Evolutionary conservation across 2,888 invertebrate species (phyloP), one percentile per base, ranked within the genome.

Genomic region (Eupithecia exiguata): DNA sequence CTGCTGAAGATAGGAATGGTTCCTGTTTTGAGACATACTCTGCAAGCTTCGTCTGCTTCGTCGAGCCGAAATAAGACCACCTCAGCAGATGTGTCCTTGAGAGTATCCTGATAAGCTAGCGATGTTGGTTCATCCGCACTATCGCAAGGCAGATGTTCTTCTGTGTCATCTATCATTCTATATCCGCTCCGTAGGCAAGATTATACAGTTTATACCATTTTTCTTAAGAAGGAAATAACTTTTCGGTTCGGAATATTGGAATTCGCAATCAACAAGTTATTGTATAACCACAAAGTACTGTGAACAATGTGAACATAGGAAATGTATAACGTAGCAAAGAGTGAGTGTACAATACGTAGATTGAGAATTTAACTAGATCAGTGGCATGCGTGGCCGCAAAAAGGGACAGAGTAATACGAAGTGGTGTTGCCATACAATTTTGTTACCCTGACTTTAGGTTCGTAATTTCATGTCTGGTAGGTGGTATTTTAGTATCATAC

Each of bases 1-100:
- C 14, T 43, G 16, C 65, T 53, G 35, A 75, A 74, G 12, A 72
- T 68, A 14, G 69, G 66, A 46, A 72, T 46, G 5, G 61, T 69
- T 12, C 67, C 72, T 1, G 53, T 14, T 14, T 63, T 70, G 21
- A 75, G 71, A 40, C 72, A 75, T 36, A 70, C 46, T 35, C 71
- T 72, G 67, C 72, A 75, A 12, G 36, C 36, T 49, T 74, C 62
- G 12, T 68, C 68, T 1, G 14, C 49, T 30, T 49, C 67, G 21
- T 70, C 53, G 18, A 69, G 16, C 66, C 40, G 58, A 66, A 61
- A 68, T 9, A 36, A 21, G 36, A 61, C 43, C 5, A 58, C 18
- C 18, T 62, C 46, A 21, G 61, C 35, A 21, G 67, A 68, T n/a
- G 16, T 25, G 25, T 65, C 25, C 25, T 43, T 46, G 9, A 21